These are phyloP conservation scores for Leiothrix lutea DNA, from an alignment of 2,113 vertebrate genomes.

Conservation along the genomic window DNA sequence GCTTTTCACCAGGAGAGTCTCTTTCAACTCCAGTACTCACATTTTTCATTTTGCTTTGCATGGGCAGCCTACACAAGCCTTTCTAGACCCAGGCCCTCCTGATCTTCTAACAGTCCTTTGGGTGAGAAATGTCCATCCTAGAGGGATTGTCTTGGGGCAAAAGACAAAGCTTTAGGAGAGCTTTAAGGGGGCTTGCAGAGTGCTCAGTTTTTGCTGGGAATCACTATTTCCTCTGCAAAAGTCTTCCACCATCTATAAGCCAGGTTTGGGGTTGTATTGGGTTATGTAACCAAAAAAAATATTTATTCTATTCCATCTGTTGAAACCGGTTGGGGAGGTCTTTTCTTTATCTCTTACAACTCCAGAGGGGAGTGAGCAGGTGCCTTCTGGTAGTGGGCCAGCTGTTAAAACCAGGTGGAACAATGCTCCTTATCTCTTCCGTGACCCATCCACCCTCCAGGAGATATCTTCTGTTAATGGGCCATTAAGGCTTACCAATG, in stretches of 20 bases:
- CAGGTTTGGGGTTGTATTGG: neutral
- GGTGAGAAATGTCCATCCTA: neutral
- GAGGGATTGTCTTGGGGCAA: neutral
- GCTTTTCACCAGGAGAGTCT: neutral
- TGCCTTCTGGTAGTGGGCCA: no score
- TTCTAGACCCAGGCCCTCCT: neutral
- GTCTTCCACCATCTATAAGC: neutral
- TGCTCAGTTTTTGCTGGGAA: neutral
- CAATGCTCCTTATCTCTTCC: no score
- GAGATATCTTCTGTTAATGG: no score
- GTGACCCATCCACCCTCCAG: no score
- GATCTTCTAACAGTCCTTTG: neutral
- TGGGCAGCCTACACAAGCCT: neutral
- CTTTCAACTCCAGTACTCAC: neutral
- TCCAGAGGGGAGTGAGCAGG: no score
- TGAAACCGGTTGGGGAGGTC: no score
- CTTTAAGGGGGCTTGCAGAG: neutral
- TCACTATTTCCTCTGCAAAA: neutral
- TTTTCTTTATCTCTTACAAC: no score
- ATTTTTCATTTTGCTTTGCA: neutral
- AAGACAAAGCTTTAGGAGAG: neutral
- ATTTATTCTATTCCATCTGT: no score
- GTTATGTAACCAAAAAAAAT: no score
- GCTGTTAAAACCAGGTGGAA: no score
- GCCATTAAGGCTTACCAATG: no score